phyloP scores from a whole-genome alignment of 37 sponge, comb jelly and placozoan species.

The Cliona cf. orientalis region DNA sequence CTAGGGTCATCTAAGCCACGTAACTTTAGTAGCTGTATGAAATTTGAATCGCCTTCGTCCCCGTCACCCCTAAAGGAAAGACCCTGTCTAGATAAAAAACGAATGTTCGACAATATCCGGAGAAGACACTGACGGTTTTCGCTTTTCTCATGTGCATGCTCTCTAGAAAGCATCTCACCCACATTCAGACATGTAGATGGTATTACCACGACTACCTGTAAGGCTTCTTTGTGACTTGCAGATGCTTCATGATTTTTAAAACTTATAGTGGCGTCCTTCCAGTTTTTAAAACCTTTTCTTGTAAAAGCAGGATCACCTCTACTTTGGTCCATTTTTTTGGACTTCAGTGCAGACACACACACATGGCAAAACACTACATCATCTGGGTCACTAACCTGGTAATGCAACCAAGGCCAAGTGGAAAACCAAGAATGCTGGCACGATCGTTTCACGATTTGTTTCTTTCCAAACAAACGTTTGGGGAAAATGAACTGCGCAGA shows the following conservation, averaged over 20 bases:
- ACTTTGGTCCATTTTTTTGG: slow-evolving; percentile 9
- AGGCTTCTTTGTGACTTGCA: slow-evolving; percentile 32
- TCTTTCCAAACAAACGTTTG: too few species aligned
- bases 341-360: slow-evolving; percentile 34
- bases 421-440: too few species aligned
- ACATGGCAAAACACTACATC: slow-evolving; percentile 38
- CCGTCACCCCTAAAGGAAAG: slow-evolving; percentile 34
- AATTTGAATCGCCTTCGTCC: slow-evolving; percentile 40
- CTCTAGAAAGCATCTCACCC: slow-evolving; percentile 20
- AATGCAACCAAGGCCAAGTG: too few species aligned
- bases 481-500: too few species aligned
- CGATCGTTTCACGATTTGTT: too few species aligned
- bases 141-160: slow-evolving; percentile 5
- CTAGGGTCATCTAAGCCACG: slow-evolving; percentile 54
- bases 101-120: slow-evolving; percentile 1
- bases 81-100: slow-evolving; percentile 42
- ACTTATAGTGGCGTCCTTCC: slow-evolving; percentile 36
- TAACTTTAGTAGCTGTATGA: slow-evolving; percentile 52
- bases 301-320: slow-evolving; percentile 34
- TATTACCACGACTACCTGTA: background rate
- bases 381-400: too few species aligned
- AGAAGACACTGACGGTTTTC: slow-evolving; percentile 31
- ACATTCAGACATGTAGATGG: slow-evolving; percentile 30
- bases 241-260: slow-evolving; percentile 22
- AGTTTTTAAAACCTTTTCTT: slow-evolving; percentile 19